Evolutionary conservation across 1,140 invertebrate genomes (phyloP).

Genomic region (Trichonephila clavata): DNA sequence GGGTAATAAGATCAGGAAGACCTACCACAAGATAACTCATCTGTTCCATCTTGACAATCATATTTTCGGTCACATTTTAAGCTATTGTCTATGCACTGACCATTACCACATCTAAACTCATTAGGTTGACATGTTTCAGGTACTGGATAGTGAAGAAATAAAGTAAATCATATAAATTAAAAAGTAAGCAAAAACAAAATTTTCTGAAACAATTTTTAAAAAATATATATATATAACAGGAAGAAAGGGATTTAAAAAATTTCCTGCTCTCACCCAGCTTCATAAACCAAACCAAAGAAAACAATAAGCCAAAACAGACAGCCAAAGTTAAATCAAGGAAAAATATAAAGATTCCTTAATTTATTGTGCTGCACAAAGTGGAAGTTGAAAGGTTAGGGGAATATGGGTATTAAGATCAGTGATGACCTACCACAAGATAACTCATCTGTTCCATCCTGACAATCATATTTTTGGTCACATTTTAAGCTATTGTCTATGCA

Average conservation of each 20-base stretch:
- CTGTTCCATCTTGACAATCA: slow-evolving; percentile 85
- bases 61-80: slow-evolving; percentile 79
- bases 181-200: neutral
- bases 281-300: neutral
- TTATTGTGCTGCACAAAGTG: too few relatives aligned
- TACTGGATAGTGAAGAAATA: neutral
- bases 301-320: neutral
- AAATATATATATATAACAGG: too few relatives aligned
- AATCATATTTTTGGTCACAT: slow-evolving; percentile 80
- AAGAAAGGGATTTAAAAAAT: too few relatives aligned
- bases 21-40: slow-evolving; percentile 82
- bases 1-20: slow-evolving; percentile 71
- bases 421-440: slow-evolving; percentile 73
- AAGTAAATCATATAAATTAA: neutral
- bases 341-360: too few relatives aligned
- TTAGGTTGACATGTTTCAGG: slow-evolving; percentile 55
- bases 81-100: slow-evolving; percentile 79
- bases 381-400: too few relatives aligned
- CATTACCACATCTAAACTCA: slow-evolving; percentile 82
- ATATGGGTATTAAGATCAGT: neutral
- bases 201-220: too few relatives aligned
- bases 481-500: slow-evolving; percentile 79
- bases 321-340: too few relatives aligned
- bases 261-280: too few relatives aligned
- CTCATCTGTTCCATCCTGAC: slow-evolving; percentile 79